A percentile compares a stretch with the other conserved stretches of the same genome.
Evolutionary conservation across 2,113 vertebrate genomes (phyloP).

Genomic region (Myxocyprinus asiaticus): DNA sequence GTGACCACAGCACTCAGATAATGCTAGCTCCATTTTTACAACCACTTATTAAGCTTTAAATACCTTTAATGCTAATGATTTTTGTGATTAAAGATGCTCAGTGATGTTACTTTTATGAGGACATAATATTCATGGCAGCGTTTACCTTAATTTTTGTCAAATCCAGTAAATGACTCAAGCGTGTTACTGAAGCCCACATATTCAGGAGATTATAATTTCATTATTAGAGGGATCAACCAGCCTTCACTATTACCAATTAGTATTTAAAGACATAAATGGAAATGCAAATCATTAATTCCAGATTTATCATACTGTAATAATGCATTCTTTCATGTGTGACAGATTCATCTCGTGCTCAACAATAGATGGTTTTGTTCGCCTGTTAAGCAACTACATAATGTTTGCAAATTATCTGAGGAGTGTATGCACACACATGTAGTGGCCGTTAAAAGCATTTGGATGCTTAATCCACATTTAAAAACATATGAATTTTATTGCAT

Average conservation of each 20-base stretch:
- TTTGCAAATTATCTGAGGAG: background rate
- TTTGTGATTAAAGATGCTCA: conserved; percentile 9
- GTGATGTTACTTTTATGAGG: background rate
- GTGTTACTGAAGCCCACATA: conserved; percentile 34
- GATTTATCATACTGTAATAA: conserved; percentile 2
- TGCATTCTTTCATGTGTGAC: background rate
- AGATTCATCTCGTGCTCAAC: background rate
- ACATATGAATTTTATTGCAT: no score
- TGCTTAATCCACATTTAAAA: no score
- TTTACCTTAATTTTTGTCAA: conserved; percentile 36
- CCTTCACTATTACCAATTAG: conserved; percentile 21
- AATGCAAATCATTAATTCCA: conserved; percentile 13
- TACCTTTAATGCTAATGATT: conserved; percentile 15
- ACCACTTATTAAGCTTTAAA: background rate
- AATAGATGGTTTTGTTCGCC: background rate
- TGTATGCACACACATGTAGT: no score
- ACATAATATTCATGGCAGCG: conserved; percentile 19
- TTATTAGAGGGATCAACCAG: conserved; percentile 39
- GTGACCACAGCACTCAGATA: background rate
- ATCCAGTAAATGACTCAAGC: conserved; percentile 49
- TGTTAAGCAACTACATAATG: background rate
- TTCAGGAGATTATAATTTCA: conserved; percentile 31
- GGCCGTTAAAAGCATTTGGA: no score
- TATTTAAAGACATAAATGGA: conserved; percentile 26
- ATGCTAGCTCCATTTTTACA: background rate